Base-by-base conservation (phyloP, 2,113 vertebrate species). In the Heteronetta atricapilla region DNA sequence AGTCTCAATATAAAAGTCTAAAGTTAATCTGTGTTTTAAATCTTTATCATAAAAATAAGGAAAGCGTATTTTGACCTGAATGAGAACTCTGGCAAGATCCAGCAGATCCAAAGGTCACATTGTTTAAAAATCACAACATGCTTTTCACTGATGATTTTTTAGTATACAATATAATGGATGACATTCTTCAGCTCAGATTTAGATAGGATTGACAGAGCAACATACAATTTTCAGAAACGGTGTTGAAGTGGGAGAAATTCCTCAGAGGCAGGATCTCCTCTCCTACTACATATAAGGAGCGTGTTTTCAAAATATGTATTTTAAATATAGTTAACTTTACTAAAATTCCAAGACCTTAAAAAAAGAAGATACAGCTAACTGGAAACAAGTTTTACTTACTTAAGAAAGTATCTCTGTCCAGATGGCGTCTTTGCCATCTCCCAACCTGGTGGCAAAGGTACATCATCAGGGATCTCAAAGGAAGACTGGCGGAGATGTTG, bases 391-490 rank as follows among this genome's bases (percentile, higher is more conserved):
- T 52, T 77, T 76, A 99, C 99, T 99, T 98, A 99, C 99, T 99
- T 99, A 91, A 99, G 98, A 88, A 99, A 99, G 98, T 99, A 99
- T 98, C 99, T 98, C 98, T 99, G 99, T 58, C 99, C 99, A 31
- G 99, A 99, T 28, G 98, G 94, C 3, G 99, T 99, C 97, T 99
- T 99, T 44, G 99, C 99, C 99, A 99, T 99, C 97, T 99, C 99
- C 99, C 99, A 99, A 13, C 99, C 99, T 3, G 98, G 98, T 10
- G 99, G 99, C 93, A 99, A 97, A 59, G 99, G 99, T 38, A 99
- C 97, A 28, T 99, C 99, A 38, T 99, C 99, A 2, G 99, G 98
- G 86, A 99, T 99, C 97, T 99, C 99, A 88, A 99, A 99, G 1
- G 99, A 99, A n/a, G 99, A 98, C 96, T 99, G 99, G n/a, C 99